A percentile compares a stretch with the other conserved stretches of the same genome.
Conservation (phyloP, 2,113 vertebrate genomes). For the Pelmatolapia mariae region DNA sequence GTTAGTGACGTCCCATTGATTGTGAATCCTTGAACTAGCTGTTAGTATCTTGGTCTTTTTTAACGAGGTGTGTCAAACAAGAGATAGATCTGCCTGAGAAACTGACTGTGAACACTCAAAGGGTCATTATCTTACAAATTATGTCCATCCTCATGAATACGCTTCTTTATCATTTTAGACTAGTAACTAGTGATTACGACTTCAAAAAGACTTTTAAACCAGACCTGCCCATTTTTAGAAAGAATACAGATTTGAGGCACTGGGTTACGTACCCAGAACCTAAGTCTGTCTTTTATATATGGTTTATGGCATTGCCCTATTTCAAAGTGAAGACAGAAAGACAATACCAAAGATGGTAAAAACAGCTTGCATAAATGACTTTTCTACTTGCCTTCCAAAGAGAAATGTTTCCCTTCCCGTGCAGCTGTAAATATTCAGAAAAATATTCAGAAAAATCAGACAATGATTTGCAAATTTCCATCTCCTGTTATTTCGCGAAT, state of each 20-base stretch:
- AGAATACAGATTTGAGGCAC: not conserved
- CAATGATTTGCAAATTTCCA: not conserved
- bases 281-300: not conserved
- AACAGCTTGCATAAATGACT: not conserved
- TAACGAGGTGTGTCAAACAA: accelerated
- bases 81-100: not conserved
- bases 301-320: not conserved
- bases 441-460: accelerated
- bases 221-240: not conserved
- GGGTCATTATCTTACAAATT: not conserved
- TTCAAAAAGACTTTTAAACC: not conserved
- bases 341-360: not conserved
- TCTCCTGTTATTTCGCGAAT: accelerated
- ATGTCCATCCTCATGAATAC: not conserved
- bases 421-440: not conserved
- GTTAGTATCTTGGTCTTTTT: not conserved
- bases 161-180: not conserved
- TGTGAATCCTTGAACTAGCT: not conserved
- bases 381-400: not conserved
- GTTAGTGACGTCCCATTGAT: not conserved
- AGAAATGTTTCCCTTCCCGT: accelerated
- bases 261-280: not conserved
- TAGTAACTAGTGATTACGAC: not conserved
- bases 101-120: not conserved
- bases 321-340: not conserved